phyloP scores from a whole-genome alignment of 2,797 vertebrate genomes.

The Labroides dimidiatus region DNA sequence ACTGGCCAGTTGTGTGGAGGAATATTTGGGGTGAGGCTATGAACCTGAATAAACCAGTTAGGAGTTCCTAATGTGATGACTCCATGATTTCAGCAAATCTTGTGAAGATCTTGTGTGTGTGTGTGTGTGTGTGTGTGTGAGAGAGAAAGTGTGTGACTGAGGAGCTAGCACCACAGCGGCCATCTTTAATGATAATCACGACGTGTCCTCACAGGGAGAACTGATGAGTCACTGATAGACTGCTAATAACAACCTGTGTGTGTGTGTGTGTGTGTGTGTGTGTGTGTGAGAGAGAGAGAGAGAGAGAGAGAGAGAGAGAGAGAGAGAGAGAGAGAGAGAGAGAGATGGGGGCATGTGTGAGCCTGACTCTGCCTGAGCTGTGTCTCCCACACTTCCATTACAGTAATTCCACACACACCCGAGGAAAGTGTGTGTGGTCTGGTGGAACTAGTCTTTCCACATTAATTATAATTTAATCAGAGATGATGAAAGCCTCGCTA shows the following conservation, averaged over 20 bases:
- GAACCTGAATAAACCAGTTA: no score
- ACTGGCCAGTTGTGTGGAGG: no score
- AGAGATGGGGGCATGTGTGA: background rate
- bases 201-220: constrained; percentile 19
- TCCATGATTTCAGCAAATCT: no score
- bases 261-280: constrained; percentile 25
- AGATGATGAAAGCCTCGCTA: no score
- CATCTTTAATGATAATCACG: constrained; percentile 33
- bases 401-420: background rate
- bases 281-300: constrained; percentile 8
- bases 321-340: background rate
- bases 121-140: no score
- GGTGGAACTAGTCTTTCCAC: background rate
- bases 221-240: constrained; percentile 26
- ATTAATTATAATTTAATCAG: no score
- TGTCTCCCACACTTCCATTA: constrained; percentile 20
- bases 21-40: no score
- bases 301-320: background rate
- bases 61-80: no score
- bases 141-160: background rate
- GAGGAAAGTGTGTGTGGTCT: background rate
- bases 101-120: no score
- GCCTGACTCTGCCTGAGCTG: no score
- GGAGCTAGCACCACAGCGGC: background rate
- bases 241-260: constrained; percentile 36